Percentiles rank a stretch among this genome's conserved stretches.
phyloP scores from a whole-genome alignment of 2,797 vertebrate species.

The Corythornis leucogaster region DNA sequence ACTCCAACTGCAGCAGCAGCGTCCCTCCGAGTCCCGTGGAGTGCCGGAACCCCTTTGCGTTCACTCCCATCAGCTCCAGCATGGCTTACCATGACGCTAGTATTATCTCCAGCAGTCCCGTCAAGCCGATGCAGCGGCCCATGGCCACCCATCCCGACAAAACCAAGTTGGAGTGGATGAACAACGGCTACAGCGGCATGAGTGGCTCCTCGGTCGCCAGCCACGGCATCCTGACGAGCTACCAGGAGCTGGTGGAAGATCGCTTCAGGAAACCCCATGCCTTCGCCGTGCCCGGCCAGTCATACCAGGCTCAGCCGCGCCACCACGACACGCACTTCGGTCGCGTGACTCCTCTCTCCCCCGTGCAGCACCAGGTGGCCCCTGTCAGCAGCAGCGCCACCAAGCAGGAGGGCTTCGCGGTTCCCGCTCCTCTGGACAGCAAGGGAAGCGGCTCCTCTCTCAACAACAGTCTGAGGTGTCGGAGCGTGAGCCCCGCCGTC shows the following conservation, averaged over 20 bases:
- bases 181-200: conserved; percentile 86
- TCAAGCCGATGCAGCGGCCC: conserved; percentile 98
- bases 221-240: conserved; percentile 90
- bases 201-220: conserved; percentile 83
- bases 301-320: conserved; percentile 89
- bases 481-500: conserved; percentile 96
- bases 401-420: conserved; percentile 95
- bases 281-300: conserved; percentile 94
- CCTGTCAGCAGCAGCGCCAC: conserved; percentile 73
- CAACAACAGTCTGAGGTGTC: conserved; percentile 88
- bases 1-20: conserved; percentile 96
- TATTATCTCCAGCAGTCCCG: conserved; percentile 92
- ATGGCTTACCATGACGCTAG: conserved; percentile 92
- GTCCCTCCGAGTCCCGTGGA: conserved; percentile 97
- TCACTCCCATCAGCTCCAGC: conserved; percentile 97
- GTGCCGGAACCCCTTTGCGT: conserved; percentile 96
- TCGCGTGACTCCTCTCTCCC: conserved; percentile 93
- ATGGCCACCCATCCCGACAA: conserved; percentile 98
- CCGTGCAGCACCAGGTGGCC: conserved; percentile 89
- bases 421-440: conserved; percentile 95
- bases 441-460: conserved; percentile 82
- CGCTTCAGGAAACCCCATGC: conserved; percentile 98
- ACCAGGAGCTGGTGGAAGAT: conserved; percentile 93
- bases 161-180: conserved; percentile 97
- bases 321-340: conserved; percentile 90